phyloP scores from a whole-genome alignment of 2,113 vertebrate species.

The Phalacrocorax aristotelis region DNA sequence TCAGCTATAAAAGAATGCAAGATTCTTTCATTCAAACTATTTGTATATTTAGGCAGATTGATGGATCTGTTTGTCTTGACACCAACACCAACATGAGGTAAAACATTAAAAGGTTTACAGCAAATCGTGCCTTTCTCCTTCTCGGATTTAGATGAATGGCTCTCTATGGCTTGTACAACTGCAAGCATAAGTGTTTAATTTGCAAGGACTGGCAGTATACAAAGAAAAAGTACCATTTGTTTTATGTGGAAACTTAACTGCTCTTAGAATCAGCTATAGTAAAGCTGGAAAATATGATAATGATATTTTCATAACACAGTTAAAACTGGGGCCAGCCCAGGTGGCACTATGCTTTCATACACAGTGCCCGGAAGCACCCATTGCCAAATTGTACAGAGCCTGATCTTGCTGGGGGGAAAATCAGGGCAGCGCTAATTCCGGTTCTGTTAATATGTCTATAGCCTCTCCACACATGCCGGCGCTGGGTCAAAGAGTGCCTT shows the following conservation, averaged over 20 bases:
- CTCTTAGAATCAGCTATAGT: not conserved
- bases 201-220: not conserved
- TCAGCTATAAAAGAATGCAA: not conserved
- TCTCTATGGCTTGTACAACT: not conserved
- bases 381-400: not conserved
- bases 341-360: not conserved
- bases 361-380: fast-evolving
- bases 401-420: not conserved
- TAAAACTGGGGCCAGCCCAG: not conserved
- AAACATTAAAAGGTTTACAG: not conserved
- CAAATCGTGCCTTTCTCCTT: not conserved
- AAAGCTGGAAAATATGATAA: constrained; percentile 53
- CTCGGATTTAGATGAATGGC: not conserved
- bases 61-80: not conserved
- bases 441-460: fast-evolving
- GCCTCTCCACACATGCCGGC: not conserved
- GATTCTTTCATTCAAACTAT: not conserved
- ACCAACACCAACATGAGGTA: not conserved
- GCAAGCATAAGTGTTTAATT: not conserved
- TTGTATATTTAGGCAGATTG: not conserved
- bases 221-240: not conserved
- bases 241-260: constrained; percentile 58
- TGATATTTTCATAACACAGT: not conserved
- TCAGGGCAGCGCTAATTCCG: not conserved
- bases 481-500: too few relatives aligned